Evolutionary conservation across 1,140 invertebrate genomes (phyloP).

Genomic region (Drosophila nikananu): DNA sequence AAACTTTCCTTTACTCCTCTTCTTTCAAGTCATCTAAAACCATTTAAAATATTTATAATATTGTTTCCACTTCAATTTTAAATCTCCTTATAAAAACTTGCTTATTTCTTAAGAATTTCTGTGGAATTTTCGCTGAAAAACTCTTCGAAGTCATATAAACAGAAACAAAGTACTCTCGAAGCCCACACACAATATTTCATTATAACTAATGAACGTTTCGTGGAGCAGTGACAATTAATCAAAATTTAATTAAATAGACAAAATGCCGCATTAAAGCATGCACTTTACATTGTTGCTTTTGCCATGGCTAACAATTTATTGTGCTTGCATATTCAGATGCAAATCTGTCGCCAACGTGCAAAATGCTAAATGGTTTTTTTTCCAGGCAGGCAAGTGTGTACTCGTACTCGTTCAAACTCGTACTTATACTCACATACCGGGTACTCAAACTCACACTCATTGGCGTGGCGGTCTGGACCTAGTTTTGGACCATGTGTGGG

Average conservation of each 20-base stretch:
- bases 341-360: conserved; percentile 80
- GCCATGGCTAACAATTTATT: conserved; percentile 65
- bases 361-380: conserved; percentile 58
- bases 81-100: neutral
- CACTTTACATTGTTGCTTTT: conserved; percentile 64
- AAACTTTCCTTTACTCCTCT: neutral
- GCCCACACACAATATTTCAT: conserved; percentile 37
- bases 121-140: conserved; percentile 10
- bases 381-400: conserved; percentile 22
- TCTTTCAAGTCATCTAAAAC: neutral
- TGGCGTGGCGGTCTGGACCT: conserved; percentile 15
- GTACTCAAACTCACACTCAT: conserved; percentile 32
- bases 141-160: conserved; percentile 4
- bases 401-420: conserved; percentile 31
- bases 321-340: conserved; percentile 61
- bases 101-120: neutral
- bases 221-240: conserved; percentile 68
- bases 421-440: conserved; percentile 17
- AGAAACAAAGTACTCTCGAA: conserved; percentile 3
- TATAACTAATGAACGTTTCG: conserved; percentile 67
- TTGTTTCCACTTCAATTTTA: neutral
- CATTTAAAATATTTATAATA: neutral
- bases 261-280: conserved; percentile 77
- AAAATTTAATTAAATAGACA: conserved; percentile 78
- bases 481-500: conserved; percentile 50